Base-by-base conservation (phyloP, 2,888 invertebrate species). In the Drosophila kanekoi region DNA sequence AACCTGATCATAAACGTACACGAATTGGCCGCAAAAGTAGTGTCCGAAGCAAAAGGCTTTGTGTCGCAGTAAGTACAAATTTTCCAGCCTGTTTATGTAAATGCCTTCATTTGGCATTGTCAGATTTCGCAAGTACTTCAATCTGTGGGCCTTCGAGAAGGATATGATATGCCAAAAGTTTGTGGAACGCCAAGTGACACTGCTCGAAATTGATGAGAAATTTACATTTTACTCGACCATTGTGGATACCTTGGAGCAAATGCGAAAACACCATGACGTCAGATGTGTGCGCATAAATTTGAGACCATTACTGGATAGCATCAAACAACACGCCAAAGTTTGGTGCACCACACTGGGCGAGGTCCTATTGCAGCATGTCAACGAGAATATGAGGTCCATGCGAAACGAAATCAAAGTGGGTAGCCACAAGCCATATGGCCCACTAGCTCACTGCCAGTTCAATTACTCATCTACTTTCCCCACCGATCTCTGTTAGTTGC, bases 161-260 rank as follows among this genome's bases (percentile, higher is more conserved):
- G 92, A 93, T 57, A 92, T 94, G 10, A 95, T 95, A 2, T 96
- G 96, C 79, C 96, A 96, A 79, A 96, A 96, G 89, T 98, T 97
- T 93, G 94, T 96, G 1, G 93, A 94, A 47, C 95, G 95, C 71
- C 94, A 93, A 74, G 94, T 94, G 6, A 93, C 94, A 5, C 93
- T 96, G 6, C 93, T 94, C 41, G 84, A 90, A 70, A 97, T 96
- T 91, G 97, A 98, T 86, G 96, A 97, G 82, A 96, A 96, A 90
- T 96, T 98, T 86, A 95, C 95, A 91, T 97, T 96, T 91, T 98
- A 97, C 91, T 95, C 95, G 80, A 95, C 95, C 74, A 95, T 97
- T 8, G 94, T 96, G 16, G 93, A 94, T 4, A 96, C 96, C 72
- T 92, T 97, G 52, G 91, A 94, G 10, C 90, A 87, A 1, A 94